phyloP scores from a whole-genome alignment of 2,888 invertebrate genomes.

The Phyto melanocephala region DNA sequence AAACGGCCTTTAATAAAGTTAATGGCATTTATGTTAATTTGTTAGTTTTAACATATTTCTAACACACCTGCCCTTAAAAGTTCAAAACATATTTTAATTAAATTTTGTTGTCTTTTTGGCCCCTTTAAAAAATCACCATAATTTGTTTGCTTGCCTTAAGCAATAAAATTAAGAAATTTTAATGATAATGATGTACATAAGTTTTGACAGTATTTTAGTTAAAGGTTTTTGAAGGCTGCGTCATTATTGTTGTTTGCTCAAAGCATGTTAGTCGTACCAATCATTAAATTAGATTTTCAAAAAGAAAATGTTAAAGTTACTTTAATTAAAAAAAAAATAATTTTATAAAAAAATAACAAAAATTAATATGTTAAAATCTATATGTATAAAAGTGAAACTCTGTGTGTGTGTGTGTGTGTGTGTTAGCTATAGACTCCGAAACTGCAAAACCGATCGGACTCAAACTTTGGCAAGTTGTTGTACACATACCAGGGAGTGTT shows the following conservation, averaged over 20 bases:
- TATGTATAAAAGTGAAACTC: no score
- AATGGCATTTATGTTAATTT: neutral
- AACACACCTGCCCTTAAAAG: neutral
- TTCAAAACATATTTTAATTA: neutral
- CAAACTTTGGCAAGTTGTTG: no score
- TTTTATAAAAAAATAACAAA: no score
- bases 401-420: no score
- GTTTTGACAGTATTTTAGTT: neutral
- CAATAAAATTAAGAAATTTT: constrained; percentile 5
- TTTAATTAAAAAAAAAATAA: no score
- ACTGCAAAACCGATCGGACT: no score
- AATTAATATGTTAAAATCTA: no score
- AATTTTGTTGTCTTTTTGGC: neutral
- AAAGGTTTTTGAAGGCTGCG: neutral
- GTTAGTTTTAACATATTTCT: neutral
- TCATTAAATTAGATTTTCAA: neutral
- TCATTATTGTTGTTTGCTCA: no score
- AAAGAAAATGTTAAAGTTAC: no score
- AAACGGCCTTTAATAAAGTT: neutral
- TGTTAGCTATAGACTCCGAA: no score
- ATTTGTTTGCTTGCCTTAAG: constrained; percentile 6
- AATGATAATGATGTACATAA: constrained; percentile 14
- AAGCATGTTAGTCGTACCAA: neutral
- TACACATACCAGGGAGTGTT: no score
- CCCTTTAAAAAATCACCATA: neutral